Evolutionary conservation across 2,888 invertebrate species (phyloP), one percentile per base, ranked within the genome.

Genomic region (Morpho achilles): DNA sequence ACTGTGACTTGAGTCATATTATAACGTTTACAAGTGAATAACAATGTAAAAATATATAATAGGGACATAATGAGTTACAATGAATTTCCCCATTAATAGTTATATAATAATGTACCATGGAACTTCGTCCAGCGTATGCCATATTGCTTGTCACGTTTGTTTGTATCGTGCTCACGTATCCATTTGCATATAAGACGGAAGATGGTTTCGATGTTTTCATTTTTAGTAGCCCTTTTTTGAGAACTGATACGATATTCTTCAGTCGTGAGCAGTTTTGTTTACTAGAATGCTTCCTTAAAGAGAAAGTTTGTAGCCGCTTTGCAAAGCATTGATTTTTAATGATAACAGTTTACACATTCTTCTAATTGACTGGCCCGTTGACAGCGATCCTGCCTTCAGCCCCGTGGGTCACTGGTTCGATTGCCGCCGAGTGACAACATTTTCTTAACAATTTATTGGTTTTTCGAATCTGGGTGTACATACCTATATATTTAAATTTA

Each of bases 101-200:
- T 9, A 7, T 43, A 43, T n/a, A 43, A 43, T 51, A 39, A 41
- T 43, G 23, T 51, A 51, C 16, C 9, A 22, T 53, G n/a, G n/a
- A 45, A 45, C 64, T 63, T 67, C 44, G 40, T 56, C 55, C 60
- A 61, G 60, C 54, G 61, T 54, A 62, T 53, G 58, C 61, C 65
- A 62, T 67, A 62, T 65, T 67, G 61, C 66, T 67, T 69, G 64
- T 64, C 61, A 59, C 65, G 70, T 66, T 72, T 66, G 71, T 78
- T 69, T 75, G 75, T 82, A 76, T 76, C 72, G 65, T 63, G 61
- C 71, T 74, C 75, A 77, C 74, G 75, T 75, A 77, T 75, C 61
- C 67, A 85, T 88, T 87, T 83, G 77, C 85, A 86, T 87, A 80
- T 80, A 83, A 84, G 85, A 80, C 76, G 77, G 77, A 72, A 79